Conservation (phyloP, 2,113 vertebrate species). For the Peromyscus maniculatus region DNA sequence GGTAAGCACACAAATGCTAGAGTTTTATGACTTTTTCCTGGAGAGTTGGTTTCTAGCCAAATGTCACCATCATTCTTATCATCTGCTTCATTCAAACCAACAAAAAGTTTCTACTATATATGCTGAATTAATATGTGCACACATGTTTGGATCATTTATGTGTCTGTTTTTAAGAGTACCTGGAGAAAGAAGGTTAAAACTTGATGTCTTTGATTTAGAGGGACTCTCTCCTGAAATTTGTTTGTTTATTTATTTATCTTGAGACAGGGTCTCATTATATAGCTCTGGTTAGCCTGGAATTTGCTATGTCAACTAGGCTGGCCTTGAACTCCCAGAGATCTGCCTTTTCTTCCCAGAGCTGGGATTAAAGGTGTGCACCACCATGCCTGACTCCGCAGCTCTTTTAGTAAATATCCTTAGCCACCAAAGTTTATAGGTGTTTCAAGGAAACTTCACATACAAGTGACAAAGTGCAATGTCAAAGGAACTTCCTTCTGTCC, state of each 20-base stretch:
- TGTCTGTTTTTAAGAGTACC: neutral
- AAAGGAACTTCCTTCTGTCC: neutral
- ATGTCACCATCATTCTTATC: neutral
- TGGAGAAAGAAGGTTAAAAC: neutral
- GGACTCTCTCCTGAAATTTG: neutral
- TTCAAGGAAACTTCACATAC: constrained; percentile 14
- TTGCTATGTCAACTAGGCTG: neutral
- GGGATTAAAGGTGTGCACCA: neutral
- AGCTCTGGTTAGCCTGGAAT: neutral
- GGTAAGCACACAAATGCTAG: neutral
- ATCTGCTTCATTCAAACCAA: neutral
- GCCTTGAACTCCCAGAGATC: neutral
- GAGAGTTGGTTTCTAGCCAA: neutral
- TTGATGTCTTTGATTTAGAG: neutral
- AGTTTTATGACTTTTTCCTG: neutral
- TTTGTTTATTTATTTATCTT: neutral
- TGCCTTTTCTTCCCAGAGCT: neutral
- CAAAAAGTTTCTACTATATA: neutral
- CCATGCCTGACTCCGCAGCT: neutral
- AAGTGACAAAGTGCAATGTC: neutral
- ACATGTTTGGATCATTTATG: neutral
- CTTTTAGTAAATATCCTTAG: constrained; percentile 11
- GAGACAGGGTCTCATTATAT: neutral
- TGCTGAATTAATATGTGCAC: neutral
- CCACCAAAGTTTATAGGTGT: neutral